A percentile compares a stretch with the other conserved stretches of the same genome.
These are phyloP conservation scores for Clistopyga incitator DNA, from an alignment of 2,888 invertebrate genomes.

Conservation along the genomic window DNA sequence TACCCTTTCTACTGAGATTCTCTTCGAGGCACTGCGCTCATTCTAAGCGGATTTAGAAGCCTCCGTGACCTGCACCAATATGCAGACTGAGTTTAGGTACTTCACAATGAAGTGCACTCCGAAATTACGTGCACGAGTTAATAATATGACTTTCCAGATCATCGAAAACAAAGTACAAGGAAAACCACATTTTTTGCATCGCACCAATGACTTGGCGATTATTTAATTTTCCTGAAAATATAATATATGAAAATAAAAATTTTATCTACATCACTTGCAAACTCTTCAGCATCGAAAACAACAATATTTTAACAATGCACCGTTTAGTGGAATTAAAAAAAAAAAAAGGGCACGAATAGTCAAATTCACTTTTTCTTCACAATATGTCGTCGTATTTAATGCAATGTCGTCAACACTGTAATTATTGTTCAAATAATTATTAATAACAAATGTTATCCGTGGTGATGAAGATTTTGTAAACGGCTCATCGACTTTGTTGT, in stretches of 20 bases:
- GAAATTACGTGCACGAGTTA: neutral
- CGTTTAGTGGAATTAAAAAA: neutral
- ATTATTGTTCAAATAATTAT: neutral
- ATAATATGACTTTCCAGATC: neutral
- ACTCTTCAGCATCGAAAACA: neutral
- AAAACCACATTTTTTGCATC: neutral
- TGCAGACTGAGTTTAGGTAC: neutral
- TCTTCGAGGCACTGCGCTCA: neutral
- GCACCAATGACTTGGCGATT: neutral
- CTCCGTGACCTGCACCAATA: conserved; percentile 20
- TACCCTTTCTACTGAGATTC: conserved; percentile 13
- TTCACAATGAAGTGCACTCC: neutral
- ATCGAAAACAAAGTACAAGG: neutral
- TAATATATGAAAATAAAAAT: neutral
- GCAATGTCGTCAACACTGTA: neutral
- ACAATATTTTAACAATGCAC: neutral
- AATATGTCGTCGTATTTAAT: conserved; percentile 3
- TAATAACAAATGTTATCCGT: neutral
- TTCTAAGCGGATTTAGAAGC: conserved; percentile 4
- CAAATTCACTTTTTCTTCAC: neutral
- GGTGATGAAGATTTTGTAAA: neutral
- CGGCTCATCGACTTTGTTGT: neutral
- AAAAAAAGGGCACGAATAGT: neutral
- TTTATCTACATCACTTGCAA: neutral
- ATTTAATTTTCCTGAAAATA: neutral